These are phyloP conservation scores for Ommatoiulus sabulosus DNA, from an alignment of 2,888 invertebrate genomes.

Conservation along the genomic window DNA sequence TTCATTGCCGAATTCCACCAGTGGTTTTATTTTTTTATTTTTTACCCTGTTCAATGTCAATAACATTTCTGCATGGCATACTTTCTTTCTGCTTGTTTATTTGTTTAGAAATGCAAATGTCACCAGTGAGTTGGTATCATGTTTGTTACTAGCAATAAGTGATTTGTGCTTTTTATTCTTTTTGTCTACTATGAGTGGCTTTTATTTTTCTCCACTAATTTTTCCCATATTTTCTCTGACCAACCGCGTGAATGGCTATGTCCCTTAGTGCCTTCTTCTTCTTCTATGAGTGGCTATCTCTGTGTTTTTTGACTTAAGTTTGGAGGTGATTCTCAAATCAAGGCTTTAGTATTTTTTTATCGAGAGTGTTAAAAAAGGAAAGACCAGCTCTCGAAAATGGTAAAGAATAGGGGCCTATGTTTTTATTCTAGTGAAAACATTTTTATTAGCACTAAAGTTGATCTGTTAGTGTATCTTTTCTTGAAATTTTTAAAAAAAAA, in stretches of 20 bases:
- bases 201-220: not conserved
- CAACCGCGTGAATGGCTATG: no score
- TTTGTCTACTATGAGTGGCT: not conserved
- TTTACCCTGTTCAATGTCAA: slow-evolving; percentile 47
- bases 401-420: no score
- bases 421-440: no score
- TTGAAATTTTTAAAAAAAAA: no score
- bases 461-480: no score
- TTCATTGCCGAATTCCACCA: not conserved
- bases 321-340: not conserved
- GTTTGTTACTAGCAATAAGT: not conserved
- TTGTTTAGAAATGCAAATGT: slow-evolving; percentile 5
- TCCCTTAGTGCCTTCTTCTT: no score
- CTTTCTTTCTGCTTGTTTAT: slow-evolving; percentile 41
- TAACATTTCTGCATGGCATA: slow-evolving; percentile 48
- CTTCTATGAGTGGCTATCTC: not conserved
- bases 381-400: no score
- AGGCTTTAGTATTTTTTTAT: not conserved
- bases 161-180: not conserved
- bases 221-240: no score
- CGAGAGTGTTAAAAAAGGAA: no score
- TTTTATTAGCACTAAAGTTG: no score
- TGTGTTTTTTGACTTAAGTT: not conserved
- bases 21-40: slow-evolving; percentile 47
- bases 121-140: not conserved